A percentile compares a stretch with the other conserved stretches of the same genome.
Conservation (phyloP, 2,113 vertebrate species). For the Crypturellus undulatus region DNA sequence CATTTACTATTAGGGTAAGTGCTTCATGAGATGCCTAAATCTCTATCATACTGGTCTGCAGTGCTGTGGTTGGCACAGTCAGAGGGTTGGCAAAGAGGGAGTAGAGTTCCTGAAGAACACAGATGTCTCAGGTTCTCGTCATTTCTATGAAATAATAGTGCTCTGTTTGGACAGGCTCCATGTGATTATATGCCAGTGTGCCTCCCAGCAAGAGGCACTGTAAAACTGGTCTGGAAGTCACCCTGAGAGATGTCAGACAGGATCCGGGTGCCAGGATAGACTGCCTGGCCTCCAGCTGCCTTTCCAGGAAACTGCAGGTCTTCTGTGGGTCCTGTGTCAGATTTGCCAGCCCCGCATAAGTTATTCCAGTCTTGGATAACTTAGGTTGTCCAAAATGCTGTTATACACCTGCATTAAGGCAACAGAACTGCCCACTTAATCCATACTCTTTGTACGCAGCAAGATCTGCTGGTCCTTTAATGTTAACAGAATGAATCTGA, state of each 20-base stretch:
- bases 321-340: neutral
- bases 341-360: neutral
- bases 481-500: neutral
- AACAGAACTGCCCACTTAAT: neutral
- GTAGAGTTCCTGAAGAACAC: neutral
- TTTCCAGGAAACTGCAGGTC: neutral
- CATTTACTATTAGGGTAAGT: conserved; percentile 82
- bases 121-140: neutral
- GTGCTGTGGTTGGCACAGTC: neutral
- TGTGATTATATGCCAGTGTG: neutral
- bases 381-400: neutral
- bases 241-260: neutral
- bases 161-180: neutral
- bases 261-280: neutral
- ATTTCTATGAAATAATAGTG: neutral
- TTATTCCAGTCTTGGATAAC: neutral
- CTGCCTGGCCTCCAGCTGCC: neutral
- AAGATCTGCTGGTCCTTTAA: neutral
- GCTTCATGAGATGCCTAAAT: neutral
- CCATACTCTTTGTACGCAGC: neutral
- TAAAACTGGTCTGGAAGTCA: neutral
- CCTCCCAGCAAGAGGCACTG: neutral
- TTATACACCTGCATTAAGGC: neutral
- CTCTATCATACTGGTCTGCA: rapidly evolving
- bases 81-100: neutral